Percentiles rank a stretch among this genome's conserved stretches.
These are phyloP conservation scores for Pseudococcus jackbeardsleyi DNA, from an alignment of 2,888 invertebrate genomes.

Conservation along the genomic window DNA sequence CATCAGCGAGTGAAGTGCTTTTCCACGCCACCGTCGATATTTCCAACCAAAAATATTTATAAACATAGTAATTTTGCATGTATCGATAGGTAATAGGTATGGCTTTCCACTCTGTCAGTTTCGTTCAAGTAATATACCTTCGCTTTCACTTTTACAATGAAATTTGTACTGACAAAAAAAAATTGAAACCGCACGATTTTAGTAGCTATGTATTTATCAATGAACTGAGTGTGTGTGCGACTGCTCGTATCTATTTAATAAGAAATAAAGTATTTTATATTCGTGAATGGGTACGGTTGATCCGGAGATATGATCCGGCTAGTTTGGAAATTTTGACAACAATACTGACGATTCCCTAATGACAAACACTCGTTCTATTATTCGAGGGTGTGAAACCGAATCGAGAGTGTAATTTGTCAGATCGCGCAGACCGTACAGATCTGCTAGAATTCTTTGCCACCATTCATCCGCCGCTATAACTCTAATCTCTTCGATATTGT, in stretches of 20 bases:
- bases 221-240: not conserved
- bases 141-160: not conserved
- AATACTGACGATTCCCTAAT: conserved; percentile 61
- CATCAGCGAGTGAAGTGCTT: not conserved
- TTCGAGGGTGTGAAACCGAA: conserved; percentile 65
- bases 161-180: not conserved
- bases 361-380: conserved; percentile 64
- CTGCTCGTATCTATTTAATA: conserved; percentile 15
- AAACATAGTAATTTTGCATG: not conserved
- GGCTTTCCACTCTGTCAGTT: conserved; percentile 6
- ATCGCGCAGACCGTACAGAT: not conserved
- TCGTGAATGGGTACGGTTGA: conserved; percentile 30
- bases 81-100: not conserved
- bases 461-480: conserved; percentile 45
- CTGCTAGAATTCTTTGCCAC: conserved; percentile 36
- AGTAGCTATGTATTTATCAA: not conserved
- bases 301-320: conserved; percentile 59
- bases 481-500: conserved; percentile 55
- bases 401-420: conserved; percentile 65
- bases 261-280: conserved; percentile 48
- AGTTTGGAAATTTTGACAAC: conserved; percentile 59
- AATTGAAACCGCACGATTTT: not conserved
- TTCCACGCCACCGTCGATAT: not conserved
- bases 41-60: conserved; percentile 33
- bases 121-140: not conserved